Evolutionary conservation across 1,140 invertebrate species (phyloP), one percentile per base, ranked within the genome.

Genomic region (Drosophila oshimai): DNA sequence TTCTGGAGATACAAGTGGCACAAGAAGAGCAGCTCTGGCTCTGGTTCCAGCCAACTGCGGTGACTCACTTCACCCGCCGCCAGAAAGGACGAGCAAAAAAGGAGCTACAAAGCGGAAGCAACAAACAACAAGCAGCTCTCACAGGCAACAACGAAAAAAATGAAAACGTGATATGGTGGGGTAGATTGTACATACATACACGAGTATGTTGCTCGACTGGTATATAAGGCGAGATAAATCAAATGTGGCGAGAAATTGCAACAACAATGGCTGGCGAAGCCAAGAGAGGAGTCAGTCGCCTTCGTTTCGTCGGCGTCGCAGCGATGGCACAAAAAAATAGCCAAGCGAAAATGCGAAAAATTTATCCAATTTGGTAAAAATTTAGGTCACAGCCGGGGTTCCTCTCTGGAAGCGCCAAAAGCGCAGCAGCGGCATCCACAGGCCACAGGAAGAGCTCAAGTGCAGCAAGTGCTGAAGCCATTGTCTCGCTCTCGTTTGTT

Each of bases 341-440:
- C 61, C 70, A 70, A 81, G 73, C 62, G 81, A 83, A 87, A 89
- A 89, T 89, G 87, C 88, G 88, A 89, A 89, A 89, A 89, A 89
- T 89, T 83, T 89, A 89, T 89, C 87, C 87, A 89, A 89, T 89
- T 89, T 89, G 87, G 87, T 87, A 89, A 89, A 89, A 89, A 89
- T 89, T 89, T 89, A 73, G 87, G 87, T 89, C 87, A 89, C 77
- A 87, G 65, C 73, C 75, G 69, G 72, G 86, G 55, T 72, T 47
- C 42, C 53, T 39, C 44, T 44, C 74, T 83, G 65, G 54, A 74
- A 79, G 65, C 60, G 39, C 60, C 67, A 84, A 84, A 87, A 84
- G 80, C 72, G 80, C 80, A 83, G 78, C 72, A 64, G 64, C 68
- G 44, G 54, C 78, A 83, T 71, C 60, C 51, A 50, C 34, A 36